phyloP scores from a whole-genome alignment of 2,113 vertebrate genomes.

The Tychaedon coryphoeus region DNA sequence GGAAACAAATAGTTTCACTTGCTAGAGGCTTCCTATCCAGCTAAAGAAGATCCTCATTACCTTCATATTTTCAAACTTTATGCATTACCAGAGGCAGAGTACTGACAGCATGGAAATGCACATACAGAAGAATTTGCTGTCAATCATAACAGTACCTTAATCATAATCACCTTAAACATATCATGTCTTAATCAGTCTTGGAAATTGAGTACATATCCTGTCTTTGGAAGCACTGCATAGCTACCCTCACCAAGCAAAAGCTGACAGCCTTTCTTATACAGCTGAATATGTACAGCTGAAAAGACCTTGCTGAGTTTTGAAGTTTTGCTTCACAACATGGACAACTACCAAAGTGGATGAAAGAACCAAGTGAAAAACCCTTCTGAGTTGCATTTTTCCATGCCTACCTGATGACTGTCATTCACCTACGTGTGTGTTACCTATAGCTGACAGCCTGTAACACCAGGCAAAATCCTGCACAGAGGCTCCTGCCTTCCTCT shows the following conservation, averaged over 20 bases:
- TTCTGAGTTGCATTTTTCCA: neutral
- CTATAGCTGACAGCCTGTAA: neutral
- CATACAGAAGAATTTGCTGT: neutral
- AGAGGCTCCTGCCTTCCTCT: neutral
- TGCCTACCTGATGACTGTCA: neutral
- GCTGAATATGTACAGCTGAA: neutral
- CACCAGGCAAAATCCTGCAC: neutral
- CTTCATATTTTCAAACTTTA: neutral
- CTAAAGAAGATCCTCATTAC: neutral
- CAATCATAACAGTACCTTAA: neutral
- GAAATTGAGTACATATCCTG: neutral
- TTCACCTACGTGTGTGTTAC: neutral
- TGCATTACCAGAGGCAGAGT: neutral
- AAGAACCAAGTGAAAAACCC: neutral
- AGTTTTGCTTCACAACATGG: rapidly evolving
- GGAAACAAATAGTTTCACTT: neutral
- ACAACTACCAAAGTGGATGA: neutral
- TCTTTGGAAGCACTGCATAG: neutral
- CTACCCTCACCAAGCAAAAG: neutral
- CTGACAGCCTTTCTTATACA: neutral
- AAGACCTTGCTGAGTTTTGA: neutral
- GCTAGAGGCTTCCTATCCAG: neutral
- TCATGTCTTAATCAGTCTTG: neutral
- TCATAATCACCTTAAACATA: no score
- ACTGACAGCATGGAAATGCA: neutral